Conservation (phyloP, 2,113 vertebrate species). For the Elephantulus edwardii region DNA sequence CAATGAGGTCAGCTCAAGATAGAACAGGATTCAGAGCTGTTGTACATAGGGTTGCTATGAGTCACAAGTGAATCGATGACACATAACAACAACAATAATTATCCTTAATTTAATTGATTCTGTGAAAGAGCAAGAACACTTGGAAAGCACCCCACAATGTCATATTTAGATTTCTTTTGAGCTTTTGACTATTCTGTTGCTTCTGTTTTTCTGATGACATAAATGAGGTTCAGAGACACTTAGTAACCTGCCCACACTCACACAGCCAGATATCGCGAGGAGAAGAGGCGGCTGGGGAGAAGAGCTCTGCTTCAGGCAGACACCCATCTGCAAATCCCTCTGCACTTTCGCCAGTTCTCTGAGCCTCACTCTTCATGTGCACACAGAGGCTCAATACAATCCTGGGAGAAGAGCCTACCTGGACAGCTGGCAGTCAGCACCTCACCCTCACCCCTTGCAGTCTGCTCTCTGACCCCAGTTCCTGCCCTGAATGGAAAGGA, state of each 20-base stretch:
- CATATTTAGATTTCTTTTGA: neutral
- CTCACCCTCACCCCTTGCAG: neutral
- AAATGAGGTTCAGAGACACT: neutral
- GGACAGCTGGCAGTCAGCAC: too few species aligned
- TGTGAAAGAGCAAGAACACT: neutral
- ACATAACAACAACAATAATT: too few species aligned
- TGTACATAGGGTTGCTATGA: too few species aligned
- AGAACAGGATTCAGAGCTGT: too few species aligned
- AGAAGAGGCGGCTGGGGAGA: neutral
- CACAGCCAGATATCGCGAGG: neutral
- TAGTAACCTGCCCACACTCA: neutral
- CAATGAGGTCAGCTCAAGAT: too few species aligned
- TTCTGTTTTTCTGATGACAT: neutral
- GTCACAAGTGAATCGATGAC: too few species aligned
- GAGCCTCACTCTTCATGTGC: neutral
- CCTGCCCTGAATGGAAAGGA: neutral
- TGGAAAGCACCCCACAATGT: neutral
- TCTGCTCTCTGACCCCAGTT: too few species aligned
- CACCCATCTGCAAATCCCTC: neutral
- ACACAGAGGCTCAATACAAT: neutral
- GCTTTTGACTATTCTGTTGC: neutral
- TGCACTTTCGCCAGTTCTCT: neutral
- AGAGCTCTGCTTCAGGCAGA: neutral
- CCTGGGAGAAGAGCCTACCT: accelerated
- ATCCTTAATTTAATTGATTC: too few species aligned